Percentiles rank a stretch among this genome's conserved stretches.
Evolutionary conservation across 2,888 invertebrate species (phyloP).

Genomic region (Diplazon laetatorius): DNA sequence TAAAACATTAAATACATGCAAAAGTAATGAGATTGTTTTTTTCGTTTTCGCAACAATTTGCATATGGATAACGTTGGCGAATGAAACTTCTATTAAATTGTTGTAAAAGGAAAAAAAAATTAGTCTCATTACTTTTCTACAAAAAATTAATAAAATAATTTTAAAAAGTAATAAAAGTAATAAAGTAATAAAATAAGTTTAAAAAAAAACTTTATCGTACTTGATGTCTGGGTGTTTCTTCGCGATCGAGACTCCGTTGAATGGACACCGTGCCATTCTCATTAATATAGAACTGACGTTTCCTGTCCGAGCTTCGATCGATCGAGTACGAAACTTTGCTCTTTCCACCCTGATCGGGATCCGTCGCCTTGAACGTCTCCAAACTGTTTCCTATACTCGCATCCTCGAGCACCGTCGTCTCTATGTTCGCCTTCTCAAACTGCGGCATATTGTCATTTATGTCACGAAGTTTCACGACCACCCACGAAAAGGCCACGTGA

Average conservation of each 20-base stretch:
- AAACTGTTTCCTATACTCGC: conserved; percentile 94
- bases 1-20: background rate
- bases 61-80: too few relatives aligned
- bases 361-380: conserved; percentile 97
- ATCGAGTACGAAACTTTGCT: conserved; percentile 96
- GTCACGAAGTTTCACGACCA: conserved; percentile 95
- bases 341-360: conserved; percentile 97
- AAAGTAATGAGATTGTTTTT: too few relatives aligned
- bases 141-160: too few relatives aligned
- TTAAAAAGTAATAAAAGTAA: too few relatives aligned
- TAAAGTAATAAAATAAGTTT: too few relatives aligned
- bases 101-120: too few relatives aligned
- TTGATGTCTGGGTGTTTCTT: conserved; percentile 97
- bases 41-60: too few relatives aligned
- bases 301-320: conserved; percentile 95
- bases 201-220: too few relatives aligned
- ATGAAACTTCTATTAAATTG: too few relatives aligned
- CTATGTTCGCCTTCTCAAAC: conserved; percentile 96
- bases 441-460: conserved; percentile 99
- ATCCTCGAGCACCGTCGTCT: conserved; percentile 95
- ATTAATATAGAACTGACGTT: conserved; percentile 96
- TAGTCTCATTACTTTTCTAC: too few relatives aligned
- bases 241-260: conserved; percentile 95
- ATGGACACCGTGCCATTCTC: conserved; percentile 98
- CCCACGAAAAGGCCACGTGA: conserved; percentile 98